phyloP scores from a whole-genome alignment of 2,888 invertebrate genomes.

The Ennomos quercinarius region DNA sequence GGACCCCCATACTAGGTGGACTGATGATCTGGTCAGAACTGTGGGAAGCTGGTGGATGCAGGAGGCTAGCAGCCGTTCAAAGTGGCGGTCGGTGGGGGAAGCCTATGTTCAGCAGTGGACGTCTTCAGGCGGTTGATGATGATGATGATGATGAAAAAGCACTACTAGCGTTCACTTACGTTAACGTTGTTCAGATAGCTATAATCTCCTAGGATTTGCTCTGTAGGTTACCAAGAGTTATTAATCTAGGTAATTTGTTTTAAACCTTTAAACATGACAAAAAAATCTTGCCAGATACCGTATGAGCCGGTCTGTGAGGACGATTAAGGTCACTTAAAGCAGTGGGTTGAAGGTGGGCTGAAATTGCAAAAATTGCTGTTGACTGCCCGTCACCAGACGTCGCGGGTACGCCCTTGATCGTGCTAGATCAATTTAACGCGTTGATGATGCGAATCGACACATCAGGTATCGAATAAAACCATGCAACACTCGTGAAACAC shows the following conservation, averaged over 20 bases:
- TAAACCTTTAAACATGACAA: constrained; percentile 26
- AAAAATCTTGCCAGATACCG: constrained; percentile 22
- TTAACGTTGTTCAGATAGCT: constrained; percentile 8
- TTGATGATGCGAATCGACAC: constrained; percentile 18
- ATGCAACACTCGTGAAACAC: neutral
- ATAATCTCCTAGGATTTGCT: constrained; percentile 8
- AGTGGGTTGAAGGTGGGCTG: constrained; percentile 50
- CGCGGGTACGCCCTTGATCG: constrained; percentile 32
- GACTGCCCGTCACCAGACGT: constrained; percentile 31
- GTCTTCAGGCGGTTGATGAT: too few species aligned
- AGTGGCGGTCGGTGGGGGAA: too few species aligned
- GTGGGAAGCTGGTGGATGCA: too few species aligned
- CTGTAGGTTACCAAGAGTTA: constrained; percentile 10
- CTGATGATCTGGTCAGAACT: too few species aligned
- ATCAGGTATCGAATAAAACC: constrained; percentile 14
- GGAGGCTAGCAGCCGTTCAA: too few species aligned
- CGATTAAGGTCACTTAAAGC: constrained; percentile 44
- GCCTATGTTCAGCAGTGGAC: too few species aligned
- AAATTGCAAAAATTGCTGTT: constrained; percentile 55
- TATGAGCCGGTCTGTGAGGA: constrained; percentile 31
- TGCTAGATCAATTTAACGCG: constrained; percentile 18
- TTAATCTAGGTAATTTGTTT: constrained; percentile 22
- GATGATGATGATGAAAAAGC: too few species aligned
- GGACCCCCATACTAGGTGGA: too few species aligned
- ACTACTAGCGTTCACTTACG: neutral